Evolutionary conservation across 2,888 invertebrate species (phyloP).

Genomic region (Anodontia alba): DNA sequence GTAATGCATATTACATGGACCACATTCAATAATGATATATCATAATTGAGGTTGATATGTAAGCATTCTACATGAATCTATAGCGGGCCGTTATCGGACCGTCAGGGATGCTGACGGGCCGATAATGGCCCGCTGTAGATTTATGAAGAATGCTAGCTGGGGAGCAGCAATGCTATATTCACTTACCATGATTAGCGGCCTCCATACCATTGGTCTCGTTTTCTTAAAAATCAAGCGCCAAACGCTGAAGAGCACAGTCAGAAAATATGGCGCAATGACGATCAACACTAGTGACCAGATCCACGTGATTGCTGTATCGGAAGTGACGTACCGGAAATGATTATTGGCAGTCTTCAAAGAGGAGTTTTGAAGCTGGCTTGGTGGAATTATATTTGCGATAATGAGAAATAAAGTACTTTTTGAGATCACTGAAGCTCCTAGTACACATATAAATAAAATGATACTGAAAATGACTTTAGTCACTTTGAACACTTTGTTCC

Average conservation of each 20-base stretch:
- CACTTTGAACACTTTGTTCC: constrained; percentile 66
- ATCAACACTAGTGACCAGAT: constrained; percentile 69
- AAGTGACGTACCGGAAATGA: constrained; percentile 39
- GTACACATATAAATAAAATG: constrained; percentile 62
- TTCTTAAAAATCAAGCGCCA: constrained; percentile 67
- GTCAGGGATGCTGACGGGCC: no score
- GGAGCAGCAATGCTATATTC: not conserved
- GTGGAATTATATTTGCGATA: constrained; percentile 60
- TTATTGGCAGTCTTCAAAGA: constrained; percentile 45
- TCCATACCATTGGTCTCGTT: constrained; percentile 47
- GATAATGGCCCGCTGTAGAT: no score
- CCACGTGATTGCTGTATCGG: constrained; percentile 62
- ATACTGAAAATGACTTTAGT: constrained; percentile 63
- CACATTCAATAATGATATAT: no score
- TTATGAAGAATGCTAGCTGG: no score
- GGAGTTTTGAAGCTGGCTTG: constrained; percentile 35
- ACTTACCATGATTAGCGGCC: constrained; percentile 65
- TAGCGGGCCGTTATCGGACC: no score
- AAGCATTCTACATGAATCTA: no score
- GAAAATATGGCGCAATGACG: constrained; percentile 67
- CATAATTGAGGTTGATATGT: no score
- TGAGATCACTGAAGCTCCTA: constrained; percentile 62
- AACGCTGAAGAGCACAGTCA: constrained; percentile 52
- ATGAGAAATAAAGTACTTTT: constrained; percentile 67
- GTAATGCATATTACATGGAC: no score